Conservation (phyloP, 2,888 invertebrate species). For the Pheosia gnoma region DNA sequence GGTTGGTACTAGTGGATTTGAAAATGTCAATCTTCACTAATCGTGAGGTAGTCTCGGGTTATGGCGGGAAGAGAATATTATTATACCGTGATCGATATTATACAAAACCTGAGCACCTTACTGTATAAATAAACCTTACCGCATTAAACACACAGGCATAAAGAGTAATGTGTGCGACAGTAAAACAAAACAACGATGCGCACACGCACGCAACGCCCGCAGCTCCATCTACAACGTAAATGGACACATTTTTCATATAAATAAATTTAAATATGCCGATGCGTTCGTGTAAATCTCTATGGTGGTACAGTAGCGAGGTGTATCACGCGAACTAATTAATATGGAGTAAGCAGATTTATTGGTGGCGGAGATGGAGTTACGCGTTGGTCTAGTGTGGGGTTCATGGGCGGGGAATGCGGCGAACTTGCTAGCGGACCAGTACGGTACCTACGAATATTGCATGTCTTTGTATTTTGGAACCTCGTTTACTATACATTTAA, state of each 20-base stretch:
- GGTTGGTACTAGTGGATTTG: too few species aligned
- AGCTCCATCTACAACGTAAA: constrained; percentile 38
- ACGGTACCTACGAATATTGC: too few species aligned
- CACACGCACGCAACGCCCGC: constrained; percentile 49
- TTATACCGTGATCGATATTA: neutral
- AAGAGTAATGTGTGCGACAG: constrained; percentile 25
- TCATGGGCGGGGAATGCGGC: constrained; percentile 12
- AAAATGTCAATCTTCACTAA: too few species aligned
- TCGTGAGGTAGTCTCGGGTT: too few species aligned
- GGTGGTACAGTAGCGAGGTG: constrained; percentile 63
- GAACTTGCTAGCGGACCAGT: constrained; percentile 7
- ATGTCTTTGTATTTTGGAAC: too few species aligned
- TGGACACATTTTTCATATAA: constrained; percentile 69
- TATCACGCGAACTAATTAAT: constrained; percentile 77
- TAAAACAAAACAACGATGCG: constrained; percentile 33
- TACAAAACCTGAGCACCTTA: neutral
- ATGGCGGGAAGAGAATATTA: too few species aligned
- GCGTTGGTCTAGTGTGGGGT: constrained; percentile 37
- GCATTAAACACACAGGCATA: neutral
- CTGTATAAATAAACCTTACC: neutral
- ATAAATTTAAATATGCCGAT: constrained; percentile 64
- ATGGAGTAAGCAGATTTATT: constrained; percentile 75
- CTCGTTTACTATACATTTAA: too few species aligned
- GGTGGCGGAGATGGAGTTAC: constrained; percentile 43
- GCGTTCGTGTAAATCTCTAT: constrained; percentile 60